Evolutionary conservation across 1,140 invertebrate genomes (phyloP).

Genomic region (Zaprionus nigranus): DNA sequence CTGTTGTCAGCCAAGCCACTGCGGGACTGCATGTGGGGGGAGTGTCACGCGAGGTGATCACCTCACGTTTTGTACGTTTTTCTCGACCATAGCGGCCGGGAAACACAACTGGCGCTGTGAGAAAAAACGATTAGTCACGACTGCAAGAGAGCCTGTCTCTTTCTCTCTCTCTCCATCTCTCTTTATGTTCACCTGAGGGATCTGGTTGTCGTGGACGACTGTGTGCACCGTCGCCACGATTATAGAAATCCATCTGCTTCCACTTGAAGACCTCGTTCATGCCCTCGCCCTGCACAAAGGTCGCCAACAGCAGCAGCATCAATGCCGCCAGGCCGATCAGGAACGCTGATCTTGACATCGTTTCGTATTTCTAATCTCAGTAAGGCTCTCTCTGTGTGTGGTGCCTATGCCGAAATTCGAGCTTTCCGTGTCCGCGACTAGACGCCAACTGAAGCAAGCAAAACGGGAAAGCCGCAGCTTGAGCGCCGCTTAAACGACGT

Average conservation of each 20-base stretch:
- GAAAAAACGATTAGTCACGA: not conserved
- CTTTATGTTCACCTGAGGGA: slow-evolving; percentile 46
- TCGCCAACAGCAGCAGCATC: slow-evolving; percentile 21
- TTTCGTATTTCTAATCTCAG: slow-evolving; percentile 28
- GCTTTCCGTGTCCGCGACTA: slow-evolving; percentile 18
- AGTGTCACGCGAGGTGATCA: slow-evolving; percentile 59
- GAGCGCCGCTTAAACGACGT: not conserved
- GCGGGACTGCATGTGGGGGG: slow-evolving; percentile 34
- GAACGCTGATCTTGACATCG: slow-evolving; percentile 45
- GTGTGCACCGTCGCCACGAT: slow-evolving; percentile 55
- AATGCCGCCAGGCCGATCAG: slow-evolving; percentile 22
- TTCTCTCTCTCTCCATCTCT: not conserved
- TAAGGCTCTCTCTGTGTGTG: not conserved
- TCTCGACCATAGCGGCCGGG: slow-evolving; percentile 40
- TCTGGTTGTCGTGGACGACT: slow-evolving; percentile 12
- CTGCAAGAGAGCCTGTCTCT: not conserved
- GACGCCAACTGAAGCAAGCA: slow-evolving; percentile 25
- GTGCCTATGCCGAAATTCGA: not conserved
- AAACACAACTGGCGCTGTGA: slow-evolving; percentile 57
- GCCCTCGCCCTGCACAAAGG: slow-evolving; percentile 46
- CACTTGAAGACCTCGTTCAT: slow-evolving; percentile 84
- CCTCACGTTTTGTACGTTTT: slow-evolving; percentile 46
- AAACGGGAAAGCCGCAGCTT: not conserved
- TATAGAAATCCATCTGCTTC: slow-evolving; percentile 84
- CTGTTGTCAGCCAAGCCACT: slow-evolving; percentile 6